phyloP scores from a whole-genome alignment of 2,888 invertebrate species.

The Agapostemon virescens region DNA sequence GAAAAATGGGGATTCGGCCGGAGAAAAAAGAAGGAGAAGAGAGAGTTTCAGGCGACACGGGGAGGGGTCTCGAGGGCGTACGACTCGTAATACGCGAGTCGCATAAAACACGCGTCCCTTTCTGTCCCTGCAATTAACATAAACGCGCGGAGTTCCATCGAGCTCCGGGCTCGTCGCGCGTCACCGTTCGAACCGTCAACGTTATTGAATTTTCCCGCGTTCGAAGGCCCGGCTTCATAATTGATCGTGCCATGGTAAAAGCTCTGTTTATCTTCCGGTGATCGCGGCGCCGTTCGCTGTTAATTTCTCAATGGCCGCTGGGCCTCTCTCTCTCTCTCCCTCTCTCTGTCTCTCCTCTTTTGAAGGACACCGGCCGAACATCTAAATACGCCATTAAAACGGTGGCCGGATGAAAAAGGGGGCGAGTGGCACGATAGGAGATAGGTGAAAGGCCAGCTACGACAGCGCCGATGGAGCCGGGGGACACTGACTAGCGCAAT shows the following conservation, averaged over 20 bases:
- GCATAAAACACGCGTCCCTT: conserved; percentile 46
- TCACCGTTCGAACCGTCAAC: conserved; percentile 30
- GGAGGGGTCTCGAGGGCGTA: not conserved
- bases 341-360: conserved; percentile 19
- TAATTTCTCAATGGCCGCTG: conserved; percentile 29
- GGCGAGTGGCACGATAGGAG: conserved; percentile 61
- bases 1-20: not conserved
- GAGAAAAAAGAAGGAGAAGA: conserved; percentile 10
- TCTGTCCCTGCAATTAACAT: conserved; percentile 57
- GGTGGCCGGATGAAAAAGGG: conserved; percentile 48
- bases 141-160: conserved; percentile 29
- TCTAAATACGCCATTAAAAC: conserved; percentile 55
- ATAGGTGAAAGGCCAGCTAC: conserved; percentile 64
- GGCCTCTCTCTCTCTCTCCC: not conserved
- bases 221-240: conserved; percentile 36
- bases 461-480: conserved; percentile 50
- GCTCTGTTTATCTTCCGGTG: conserved; percentile 35
- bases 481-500: conserved; percentile 71
- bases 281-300: conserved; percentile 28
- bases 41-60: not conserved
- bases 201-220: conserved; percentile 50
- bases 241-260: conserved; percentile 52
- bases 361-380: conserved; percentile 34
- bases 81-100: conserved; percentile 47
- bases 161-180: conserved; percentile 22